These are phyloP conservation scores for Eunapius fragilis DNA, from an alignment of 37 sponge, comb jelly and placozoan genomes.

Conservation along the genomic window DNA sequence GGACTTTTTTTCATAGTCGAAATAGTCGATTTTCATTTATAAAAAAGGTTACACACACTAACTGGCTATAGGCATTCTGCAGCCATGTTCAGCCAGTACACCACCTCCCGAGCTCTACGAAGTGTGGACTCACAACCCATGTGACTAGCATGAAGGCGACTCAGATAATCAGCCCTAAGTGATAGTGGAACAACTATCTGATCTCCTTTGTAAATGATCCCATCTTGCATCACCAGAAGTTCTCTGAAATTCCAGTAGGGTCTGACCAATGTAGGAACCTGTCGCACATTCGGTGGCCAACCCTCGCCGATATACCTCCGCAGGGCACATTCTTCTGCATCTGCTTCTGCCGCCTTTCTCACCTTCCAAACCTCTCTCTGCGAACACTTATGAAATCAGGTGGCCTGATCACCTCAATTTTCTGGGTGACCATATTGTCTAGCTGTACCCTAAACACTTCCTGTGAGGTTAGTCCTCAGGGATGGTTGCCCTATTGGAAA, in stretches of 20 bases:
- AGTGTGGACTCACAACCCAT: background rate
- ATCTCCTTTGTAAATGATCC: background rate
- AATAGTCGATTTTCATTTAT: slow-evolving; percentile 18
- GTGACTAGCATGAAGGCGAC: background rate
- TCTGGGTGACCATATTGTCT: background rate
- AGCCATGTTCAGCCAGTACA: slow-evolving; percentile 30
- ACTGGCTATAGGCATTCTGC: slow-evolving; percentile 9
- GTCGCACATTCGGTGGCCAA: background rate
- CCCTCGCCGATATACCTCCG: background rate
- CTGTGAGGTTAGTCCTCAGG: background rate
- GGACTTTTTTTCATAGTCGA: background rate
- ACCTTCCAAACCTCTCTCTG: background rate
- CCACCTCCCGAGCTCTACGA: background rate
- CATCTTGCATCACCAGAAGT: background rate
- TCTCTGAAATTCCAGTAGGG: background rate
- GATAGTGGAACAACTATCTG: background rate
- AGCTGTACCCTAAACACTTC: background rate
- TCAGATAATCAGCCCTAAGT: background rate
- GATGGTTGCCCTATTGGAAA: background rate
- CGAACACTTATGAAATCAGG: background rate
- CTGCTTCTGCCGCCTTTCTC: background rate
- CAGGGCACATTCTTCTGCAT: background rate
- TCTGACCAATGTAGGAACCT: background rate
- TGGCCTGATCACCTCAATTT: slow-evolving; percentile 2
- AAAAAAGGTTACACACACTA: slow-evolving; percentile 7